Percentiles rank a stretch among this genome's conserved stretches.
These are phyloP conservation scores for Hephaestus fuliginosus DNA, from an alignment of 2,797 vertebrate species.

Conservation along the genomic window DNA sequence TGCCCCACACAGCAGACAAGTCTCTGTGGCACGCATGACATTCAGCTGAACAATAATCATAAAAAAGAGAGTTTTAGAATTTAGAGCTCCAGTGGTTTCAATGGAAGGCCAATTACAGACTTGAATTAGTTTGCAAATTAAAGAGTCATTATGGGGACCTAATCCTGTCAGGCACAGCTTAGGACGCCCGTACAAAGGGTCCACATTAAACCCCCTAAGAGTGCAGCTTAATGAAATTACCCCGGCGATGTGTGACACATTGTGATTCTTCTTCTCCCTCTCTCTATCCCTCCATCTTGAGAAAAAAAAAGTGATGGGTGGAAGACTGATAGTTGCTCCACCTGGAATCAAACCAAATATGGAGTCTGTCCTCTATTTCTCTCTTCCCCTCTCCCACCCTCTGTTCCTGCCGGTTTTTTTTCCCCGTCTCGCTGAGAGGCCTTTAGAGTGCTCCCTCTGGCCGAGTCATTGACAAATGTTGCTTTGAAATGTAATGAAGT, in stretches of 20 bases:
- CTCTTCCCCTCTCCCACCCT: conserved; percentile 36
- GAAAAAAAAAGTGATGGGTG: conserved; percentile 40
- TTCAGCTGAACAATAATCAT: conserved; percentile 92
- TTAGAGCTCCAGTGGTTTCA: conserved; percentile 95
- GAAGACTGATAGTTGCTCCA: conserved; percentile 52
- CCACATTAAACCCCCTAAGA: conserved; percentile 85
- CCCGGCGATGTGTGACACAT: conserved; percentile 70
- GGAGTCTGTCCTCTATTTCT: conserved; percentile 59
- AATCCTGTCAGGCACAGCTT: conserved; percentile 93
- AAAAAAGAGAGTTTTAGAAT: conserved; percentile 89
- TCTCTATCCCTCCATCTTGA: conserved; percentile 70
- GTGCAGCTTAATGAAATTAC: conserved; percentile 80
- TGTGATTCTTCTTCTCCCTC: conserved; percentile 75
- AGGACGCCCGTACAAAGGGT: conserved; percentile 83
- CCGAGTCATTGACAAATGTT: conserved; percentile 84
- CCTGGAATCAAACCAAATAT: conserved; percentile 76
- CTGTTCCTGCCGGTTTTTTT: conserved; percentile 52
- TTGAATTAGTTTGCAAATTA: conserved; percentile 99
- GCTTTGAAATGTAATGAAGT: conserved; percentile 89
- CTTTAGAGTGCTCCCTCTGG: conserved; percentile 77
- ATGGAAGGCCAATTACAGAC: conserved; percentile 97
- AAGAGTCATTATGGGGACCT: conserved; percentile 95
- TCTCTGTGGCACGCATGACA: conserved; percentile 88
- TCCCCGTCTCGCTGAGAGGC: conserved; percentile 65
- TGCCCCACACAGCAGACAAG: conserved; percentile 64